phyloP scores from a whole-genome alignment of 2,888 invertebrate species.

The Spicauda simplicius region DNA sequence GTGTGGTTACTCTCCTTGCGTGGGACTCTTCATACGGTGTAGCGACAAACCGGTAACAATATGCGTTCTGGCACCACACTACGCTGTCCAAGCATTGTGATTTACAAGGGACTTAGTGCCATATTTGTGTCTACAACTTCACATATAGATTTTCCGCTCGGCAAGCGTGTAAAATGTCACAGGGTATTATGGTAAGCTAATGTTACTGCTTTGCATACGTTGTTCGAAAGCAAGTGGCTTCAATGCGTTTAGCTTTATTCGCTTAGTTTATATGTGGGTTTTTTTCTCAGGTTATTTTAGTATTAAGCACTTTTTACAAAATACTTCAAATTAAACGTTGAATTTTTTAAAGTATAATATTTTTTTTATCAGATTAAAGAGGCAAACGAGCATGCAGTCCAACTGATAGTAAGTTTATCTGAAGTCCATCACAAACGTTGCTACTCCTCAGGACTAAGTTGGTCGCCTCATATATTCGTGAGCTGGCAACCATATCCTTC shows the following conservation, averaged over 20 bases:
- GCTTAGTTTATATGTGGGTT: constrained; percentile 1
- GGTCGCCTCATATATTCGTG: no score
- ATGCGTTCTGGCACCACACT: constrained; percentile 32
- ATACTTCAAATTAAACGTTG: no score
- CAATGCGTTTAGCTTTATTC: background rate
- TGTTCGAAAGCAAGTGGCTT: constrained; percentile 13
- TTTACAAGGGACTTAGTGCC: constrained; percentile 37
- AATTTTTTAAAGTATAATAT: no score
- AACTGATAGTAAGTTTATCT: no score
- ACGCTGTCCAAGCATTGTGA: constrained; percentile 36
- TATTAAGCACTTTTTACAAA: no score
- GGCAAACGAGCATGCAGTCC: no score
- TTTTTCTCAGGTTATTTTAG: background rate
- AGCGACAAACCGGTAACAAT: constrained; percentile 33
- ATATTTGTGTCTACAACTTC: constrained; percentile 37
- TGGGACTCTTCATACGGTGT: background rate
- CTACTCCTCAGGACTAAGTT: no score
- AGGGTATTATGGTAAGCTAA: constrained; percentile 37
- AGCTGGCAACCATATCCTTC: no score
- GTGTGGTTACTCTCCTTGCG: no score
- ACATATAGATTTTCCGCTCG: constrained; percentile 32
- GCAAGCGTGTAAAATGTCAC: constrained; percentile 34
- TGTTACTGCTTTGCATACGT: constrained; percentile 35
- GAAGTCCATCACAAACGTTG: no score
- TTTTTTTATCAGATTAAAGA: no score